Percentiles rank a stretch among this genome's conserved stretches.
phyloP scores from a whole-genome alignment of 2,113 vertebrate genomes.

The Erythrocercus mccallii region DNA sequence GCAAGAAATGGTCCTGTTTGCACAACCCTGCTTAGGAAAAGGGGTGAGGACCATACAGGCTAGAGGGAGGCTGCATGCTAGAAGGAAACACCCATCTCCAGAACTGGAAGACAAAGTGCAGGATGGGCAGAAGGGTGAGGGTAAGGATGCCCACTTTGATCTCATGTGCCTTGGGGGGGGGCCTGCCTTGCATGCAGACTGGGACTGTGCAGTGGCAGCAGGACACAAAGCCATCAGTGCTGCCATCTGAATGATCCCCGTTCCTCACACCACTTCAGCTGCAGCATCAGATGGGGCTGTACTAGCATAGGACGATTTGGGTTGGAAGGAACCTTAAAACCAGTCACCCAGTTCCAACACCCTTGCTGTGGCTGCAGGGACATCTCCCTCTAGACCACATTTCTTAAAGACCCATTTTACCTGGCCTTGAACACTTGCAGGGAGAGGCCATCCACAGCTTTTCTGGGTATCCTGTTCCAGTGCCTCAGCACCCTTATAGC shows the following conservation, averaged over 20 bases:
- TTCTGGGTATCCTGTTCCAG: not conserved
- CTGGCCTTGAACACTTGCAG: not conserved
- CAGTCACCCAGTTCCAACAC: not conserved
- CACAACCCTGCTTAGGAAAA: not conserved
- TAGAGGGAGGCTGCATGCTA: not conserved
- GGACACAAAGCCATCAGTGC: not conserved
- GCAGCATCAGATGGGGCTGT: not conserved
- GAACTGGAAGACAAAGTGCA: not conserved
- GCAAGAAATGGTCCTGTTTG: not conserved
- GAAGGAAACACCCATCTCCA: not conserved
- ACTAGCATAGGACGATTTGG: not conserved
- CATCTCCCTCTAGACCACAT: not conserved
- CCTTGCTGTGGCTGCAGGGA: not conserved
- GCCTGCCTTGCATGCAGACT: not conserved
- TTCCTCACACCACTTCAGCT: not conserved
- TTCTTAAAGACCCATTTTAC: not conserved
- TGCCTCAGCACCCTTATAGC: not conserved
- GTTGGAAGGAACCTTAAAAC: not conserved
- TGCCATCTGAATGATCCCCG: not conserved
- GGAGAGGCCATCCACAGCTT: not conserved
- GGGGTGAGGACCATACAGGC: not conserved
- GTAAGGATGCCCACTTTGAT: not conserved
- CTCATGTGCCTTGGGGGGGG: not conserved
- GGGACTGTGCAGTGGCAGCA: rapidly evolving
- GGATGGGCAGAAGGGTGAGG: not conserved